phyloP scores from a whole-genome alignment of 2,797 vertebrate genomes.

The Picus viridis region DNA sequence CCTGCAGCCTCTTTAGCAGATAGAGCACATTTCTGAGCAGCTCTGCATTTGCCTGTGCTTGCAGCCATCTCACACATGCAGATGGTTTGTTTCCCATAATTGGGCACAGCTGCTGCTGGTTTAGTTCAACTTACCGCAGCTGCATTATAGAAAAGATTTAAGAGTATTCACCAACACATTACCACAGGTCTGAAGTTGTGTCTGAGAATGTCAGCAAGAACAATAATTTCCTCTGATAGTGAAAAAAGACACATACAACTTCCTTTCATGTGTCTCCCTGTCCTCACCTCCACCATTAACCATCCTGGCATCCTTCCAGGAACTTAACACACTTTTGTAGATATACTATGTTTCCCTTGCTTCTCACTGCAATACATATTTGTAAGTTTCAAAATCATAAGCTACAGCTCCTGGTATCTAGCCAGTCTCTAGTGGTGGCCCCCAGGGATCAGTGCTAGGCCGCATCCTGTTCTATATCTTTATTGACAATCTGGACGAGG shows the following conservation, averaged over 20 bases:
- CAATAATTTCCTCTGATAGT: background rate
- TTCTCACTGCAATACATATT: background rate
- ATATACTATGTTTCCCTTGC: background rate
- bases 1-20: background rate
- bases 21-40: background rate
- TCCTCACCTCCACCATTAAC: background rate
- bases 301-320: background rate
- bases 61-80: background rate
- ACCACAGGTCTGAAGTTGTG: background rate
- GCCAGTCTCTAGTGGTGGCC: no score
- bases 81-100: background rate
- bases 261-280: background rate
- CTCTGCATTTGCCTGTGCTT: background rate
- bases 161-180: background rate
- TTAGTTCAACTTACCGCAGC: background rate
- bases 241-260: background rate
- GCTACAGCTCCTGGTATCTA: background rate
- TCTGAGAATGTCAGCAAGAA: background rate
- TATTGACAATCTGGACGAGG: no score
- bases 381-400: background rate
- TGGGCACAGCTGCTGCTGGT: background rate
- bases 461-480: no score
- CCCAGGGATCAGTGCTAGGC: no score
- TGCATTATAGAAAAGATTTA: background rate
- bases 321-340: background rate